These are phyloP conservation scores for Stratiomys singularior DNA, from an alignment of 2,888 invertebrate genomes.

Conservation along the genomic window DNA sequence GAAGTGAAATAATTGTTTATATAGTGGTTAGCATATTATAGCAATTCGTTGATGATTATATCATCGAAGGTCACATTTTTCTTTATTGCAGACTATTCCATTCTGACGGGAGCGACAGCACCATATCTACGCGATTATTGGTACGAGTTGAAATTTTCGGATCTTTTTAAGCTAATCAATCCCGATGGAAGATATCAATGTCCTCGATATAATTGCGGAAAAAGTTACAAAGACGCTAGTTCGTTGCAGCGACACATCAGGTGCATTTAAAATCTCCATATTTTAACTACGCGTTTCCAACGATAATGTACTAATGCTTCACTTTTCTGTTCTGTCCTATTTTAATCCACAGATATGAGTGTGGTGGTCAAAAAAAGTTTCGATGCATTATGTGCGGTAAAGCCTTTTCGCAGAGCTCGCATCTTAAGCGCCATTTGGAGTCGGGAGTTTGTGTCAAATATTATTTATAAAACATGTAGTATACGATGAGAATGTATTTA, in stretches of 20 bases:
- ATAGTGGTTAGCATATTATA: neutral
- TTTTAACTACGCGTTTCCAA: slow-evolving; percentile 42
- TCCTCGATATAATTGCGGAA: slow-evolving; percentile 65
- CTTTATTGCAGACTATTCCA: slow-evolving; percentile 40
- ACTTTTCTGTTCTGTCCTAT: neutral
- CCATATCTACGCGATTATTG: slow-evolving; percentile 61
- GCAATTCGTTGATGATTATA: slow-evolving; percentile 7
- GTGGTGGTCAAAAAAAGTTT: slow-evolving; percentile 75
- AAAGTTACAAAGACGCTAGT: slow-evolving; percentile 67
- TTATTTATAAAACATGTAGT: slow-evolving; percentile 62
- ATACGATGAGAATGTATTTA: slow-evolving; percentile 22
- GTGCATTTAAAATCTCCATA: slow-evolving; percentile 56
- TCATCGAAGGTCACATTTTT: neutral
- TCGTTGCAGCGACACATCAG: slow-evolving; percentile 67
- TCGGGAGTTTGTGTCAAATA: slow-evolving; percentile 67
- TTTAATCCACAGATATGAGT: slow-evolving; percentile 71
- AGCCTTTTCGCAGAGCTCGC: slow-evolving; percentile 77
- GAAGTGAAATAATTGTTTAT: neutral
- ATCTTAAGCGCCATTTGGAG: slow-evolving; percentile 70
- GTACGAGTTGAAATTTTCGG: slow-evolving; percentile 66
- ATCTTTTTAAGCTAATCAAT: slow-evolving; percentile 66
- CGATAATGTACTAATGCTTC: neutral
- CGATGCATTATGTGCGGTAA: slow-evolving; percentile 73
- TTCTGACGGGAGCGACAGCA: slow-evolving; percentile 19
- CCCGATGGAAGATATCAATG: slow-evolving; percentile 66